Evolutionary conservation across 35 echinoderm and acorn worm genomes (phyloP).

Genomic region (Lytechinus variegatus): DNA sequence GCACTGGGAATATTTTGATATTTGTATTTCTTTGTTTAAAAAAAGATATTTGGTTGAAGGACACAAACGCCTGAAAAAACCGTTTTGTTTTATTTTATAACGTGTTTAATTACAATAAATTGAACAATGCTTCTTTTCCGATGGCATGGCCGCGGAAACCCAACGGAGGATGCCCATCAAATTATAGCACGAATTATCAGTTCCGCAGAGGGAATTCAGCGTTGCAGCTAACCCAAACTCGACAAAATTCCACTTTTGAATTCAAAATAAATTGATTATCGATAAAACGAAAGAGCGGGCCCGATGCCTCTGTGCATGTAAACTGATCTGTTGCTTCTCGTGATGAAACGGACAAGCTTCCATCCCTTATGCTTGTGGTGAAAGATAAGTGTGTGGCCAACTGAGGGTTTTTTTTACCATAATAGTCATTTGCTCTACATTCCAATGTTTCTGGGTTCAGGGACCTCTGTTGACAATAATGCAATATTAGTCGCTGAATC

Average conservation of each 20-base stretch:
- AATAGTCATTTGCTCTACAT: not conserved
- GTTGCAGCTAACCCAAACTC: not conserved
- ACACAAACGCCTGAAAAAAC: not conserved
- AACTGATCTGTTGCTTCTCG: not conserved
- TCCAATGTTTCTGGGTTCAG: not conserved
- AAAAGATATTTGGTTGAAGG: not conserved
- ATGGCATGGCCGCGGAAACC: not conserved
- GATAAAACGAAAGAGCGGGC: not conserved
- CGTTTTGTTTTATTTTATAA: not conserved
- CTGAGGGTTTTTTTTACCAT: not conserved
- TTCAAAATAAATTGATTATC: conserved; percentile 15
- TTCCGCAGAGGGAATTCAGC: not conserved
- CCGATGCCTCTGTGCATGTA: not conserved
- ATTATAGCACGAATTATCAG: not conserved
- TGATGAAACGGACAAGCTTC: not conserved
- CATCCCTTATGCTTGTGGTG: not conserved
- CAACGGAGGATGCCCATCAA: not conserved
- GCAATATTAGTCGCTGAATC: not conserved
- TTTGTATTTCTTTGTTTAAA: not conserved
- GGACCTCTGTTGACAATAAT: not conserved
- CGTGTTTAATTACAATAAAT: not conserved
- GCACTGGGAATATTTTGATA: no score
- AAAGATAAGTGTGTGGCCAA: not conserved
- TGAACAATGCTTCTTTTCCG: not conserved
- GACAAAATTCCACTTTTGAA: conserved; percentile 4